Evolutionary conservation across 2,113 vertebrate genomes (phyloP).

Genomic region (Camelus dromedarius): DNA sequence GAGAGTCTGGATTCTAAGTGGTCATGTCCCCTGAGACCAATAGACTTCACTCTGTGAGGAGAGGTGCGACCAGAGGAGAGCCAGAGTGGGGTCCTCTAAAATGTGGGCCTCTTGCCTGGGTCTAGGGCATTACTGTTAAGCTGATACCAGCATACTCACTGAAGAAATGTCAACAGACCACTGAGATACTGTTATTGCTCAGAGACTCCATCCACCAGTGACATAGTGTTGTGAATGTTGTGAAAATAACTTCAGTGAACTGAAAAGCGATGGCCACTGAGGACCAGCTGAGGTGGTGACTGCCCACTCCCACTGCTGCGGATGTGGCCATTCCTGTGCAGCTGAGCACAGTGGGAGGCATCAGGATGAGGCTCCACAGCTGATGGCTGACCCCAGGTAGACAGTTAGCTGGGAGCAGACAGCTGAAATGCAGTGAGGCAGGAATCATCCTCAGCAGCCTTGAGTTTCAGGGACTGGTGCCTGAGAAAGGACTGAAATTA

Average conservation of each 20-base stretch:
- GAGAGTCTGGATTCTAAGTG: background rate
- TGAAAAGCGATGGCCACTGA: constrained; percentile 12
- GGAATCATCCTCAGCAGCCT: background rate
- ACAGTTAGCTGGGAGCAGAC: background rate
- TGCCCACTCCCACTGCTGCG: background rate
- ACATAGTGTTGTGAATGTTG: background rate
- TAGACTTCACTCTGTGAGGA: background rate
- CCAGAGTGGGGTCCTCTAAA: background rate
- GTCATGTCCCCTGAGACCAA: background rate
- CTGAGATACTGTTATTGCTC: background rate
- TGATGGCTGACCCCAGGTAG: background rate
- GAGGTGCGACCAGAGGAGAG: background rate
- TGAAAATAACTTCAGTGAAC: constrained; percentile 42
- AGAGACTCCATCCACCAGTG: constrained; percentile 15
- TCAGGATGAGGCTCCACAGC: background rate
- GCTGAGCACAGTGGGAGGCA: background rate
- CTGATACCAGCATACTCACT: background rate
- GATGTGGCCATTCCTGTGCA: background rate
- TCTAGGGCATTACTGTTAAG: background rate
- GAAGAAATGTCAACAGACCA: background rate
- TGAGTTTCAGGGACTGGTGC: background rate
- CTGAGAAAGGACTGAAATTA: constrained; percentile 12
- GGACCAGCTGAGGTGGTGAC: background rate
- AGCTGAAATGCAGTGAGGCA: constrained; percentile 61
- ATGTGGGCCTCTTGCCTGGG: background rate